phyloP scores from a whole-genome alignment of 2,888 invertebrate species.

The Desoria tigrina region DNA sequence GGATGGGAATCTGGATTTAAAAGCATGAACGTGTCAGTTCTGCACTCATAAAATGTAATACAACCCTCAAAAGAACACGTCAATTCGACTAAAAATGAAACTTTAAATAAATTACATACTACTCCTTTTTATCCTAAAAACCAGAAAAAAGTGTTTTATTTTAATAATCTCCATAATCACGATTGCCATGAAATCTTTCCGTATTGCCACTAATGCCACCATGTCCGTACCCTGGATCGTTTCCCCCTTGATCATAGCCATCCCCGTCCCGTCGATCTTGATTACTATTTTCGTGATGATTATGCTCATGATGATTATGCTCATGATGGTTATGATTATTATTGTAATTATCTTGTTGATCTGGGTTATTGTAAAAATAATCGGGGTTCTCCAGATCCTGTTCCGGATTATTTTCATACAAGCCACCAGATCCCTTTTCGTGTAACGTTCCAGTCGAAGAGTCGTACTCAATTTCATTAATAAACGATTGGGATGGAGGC shows the following conservation, averaged over 20 bases:
- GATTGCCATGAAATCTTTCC: too few species aligned
- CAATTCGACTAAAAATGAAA: too few species aligned
- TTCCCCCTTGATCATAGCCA: background rate
- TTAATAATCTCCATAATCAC: constrained; percentile 13
- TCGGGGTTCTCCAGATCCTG: background rate
- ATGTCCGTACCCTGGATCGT: background rate
- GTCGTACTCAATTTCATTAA: constrained; percentile 10
- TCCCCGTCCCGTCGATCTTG: background rate
- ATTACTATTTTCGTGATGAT: background rate
- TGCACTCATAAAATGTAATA: too few species aligned
- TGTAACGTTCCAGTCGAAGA: background rate
- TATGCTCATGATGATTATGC: background rate
- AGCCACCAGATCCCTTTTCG: constrained; percentile 6
- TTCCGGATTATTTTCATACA: constrained; percentile 1
- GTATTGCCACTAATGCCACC: too few species aligned
- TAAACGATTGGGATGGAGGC: background rate
- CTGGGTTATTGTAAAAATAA: too few species aligned
- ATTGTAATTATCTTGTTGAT: too few species aligned
- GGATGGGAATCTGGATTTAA: too few species aligned
- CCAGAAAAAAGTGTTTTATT: too few species aligned
- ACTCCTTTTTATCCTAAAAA: background rate
- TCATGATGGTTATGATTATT: background rate
- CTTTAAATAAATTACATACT: background rate
- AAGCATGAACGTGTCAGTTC: too few species aligned
- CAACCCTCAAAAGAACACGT: too few species aligned